Evolutionary conservation across 2,888 invertebrate species (phyloP).

Genomic region (Diogma glabrata): DNA sequence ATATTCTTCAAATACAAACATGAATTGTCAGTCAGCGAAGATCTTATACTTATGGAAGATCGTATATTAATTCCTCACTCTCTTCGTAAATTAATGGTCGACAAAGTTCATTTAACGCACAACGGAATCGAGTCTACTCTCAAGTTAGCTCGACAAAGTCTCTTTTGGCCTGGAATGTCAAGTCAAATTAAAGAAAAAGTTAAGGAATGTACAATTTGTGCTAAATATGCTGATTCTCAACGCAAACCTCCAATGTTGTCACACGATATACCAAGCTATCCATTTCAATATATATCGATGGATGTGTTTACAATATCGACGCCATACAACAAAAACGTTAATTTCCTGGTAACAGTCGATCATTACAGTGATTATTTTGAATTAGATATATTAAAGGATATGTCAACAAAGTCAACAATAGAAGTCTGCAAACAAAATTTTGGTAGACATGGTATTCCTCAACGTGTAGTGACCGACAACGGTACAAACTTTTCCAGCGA

Average conservation of each 20-base stretch:
- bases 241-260: slow-evolving; percentile 10
- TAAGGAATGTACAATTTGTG: slow-evolving; percentile 9
- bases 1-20: neutral
- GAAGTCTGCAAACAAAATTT: too few relatives aligned
- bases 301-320: slow-evolving; percentile 4
- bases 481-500: too few relatives aligned
- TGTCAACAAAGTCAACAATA: too few relatives aligned
- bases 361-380: too few relatives aligned
- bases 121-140: slow-evolving; percentile 9
- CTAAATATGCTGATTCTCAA: slow-evolving; percentile 2
- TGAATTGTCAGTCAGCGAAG: neutral
- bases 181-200: slow-evolving; percentile 12
- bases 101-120: slow-evolving; percentile 8
- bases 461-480: too few relatives aligned
- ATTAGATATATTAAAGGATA: too few relatives aligned
- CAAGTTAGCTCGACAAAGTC: slow-evolving; percentile 9
- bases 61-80: slow-evolving; percentile 7
- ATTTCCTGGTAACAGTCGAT: too few relatives aligned
- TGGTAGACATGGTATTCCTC: too few relatives aligned
- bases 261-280: slow-evolving; percentile 3
- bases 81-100: slow-evolving; percentile 1
- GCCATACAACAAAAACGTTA: too few relatives aligned
- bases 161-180: slow-evolving; percentile 13
- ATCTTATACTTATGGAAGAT: neutral
- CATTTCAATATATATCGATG: neutral